A percentile compares a stretch with the other conserved stretches of the same genome.
Evolutionary conservation across 2,888 invertebrate genomes (phyloP).

Genomic region (Catocala nupta): DNA sequence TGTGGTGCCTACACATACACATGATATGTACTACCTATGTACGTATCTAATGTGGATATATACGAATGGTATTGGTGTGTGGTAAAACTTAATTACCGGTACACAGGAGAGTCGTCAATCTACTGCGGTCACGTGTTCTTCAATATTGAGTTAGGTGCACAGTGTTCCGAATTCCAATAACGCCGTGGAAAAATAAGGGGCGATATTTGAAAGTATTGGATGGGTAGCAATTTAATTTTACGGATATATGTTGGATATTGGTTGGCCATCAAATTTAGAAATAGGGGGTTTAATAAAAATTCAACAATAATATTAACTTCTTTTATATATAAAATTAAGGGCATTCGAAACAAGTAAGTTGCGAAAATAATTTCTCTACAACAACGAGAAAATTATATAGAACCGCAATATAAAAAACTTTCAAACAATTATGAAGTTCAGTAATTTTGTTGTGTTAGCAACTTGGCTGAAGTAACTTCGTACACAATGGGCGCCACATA

Average conservation of each 20-base stretch:
- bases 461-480: constrained; percentile 54
- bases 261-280: background rate
- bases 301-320: background rate
- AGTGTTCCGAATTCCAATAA: constrained; percentile 53
- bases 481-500: constrained; percentile 58
- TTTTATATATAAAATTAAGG: background rate
- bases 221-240: constrained; percentile 45
- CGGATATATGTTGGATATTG: constrained; percentile 13
- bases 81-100: constrained; percentile 58
- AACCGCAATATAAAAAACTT: constrained; percentile 56
- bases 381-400: constrained; percentile 43
- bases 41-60: constrained; percentile 21
- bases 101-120: constrained; percentile 72
- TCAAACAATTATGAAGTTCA: constrained; percentile 59
- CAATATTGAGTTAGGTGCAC: constrained; percentile 64
- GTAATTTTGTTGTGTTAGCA: constrained; percentile 58
- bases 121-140: constrained; percentile 73
- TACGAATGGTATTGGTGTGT: constrained; percentile 40
- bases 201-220: constrained; percentile 59
- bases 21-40: background rate
- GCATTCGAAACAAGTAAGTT: constrained; percentile 4
- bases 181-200: constrained; percentile 54
- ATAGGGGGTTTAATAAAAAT: background rate
- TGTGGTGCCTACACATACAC: too few relatives aligned
- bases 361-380: constrained; percentile 30